Percentiles rank a stretch among this genome's conserved stretches.
Conservation (phyloP, 2,113 vertebrate genomes). For the Toxotes chatareus region DNA sequence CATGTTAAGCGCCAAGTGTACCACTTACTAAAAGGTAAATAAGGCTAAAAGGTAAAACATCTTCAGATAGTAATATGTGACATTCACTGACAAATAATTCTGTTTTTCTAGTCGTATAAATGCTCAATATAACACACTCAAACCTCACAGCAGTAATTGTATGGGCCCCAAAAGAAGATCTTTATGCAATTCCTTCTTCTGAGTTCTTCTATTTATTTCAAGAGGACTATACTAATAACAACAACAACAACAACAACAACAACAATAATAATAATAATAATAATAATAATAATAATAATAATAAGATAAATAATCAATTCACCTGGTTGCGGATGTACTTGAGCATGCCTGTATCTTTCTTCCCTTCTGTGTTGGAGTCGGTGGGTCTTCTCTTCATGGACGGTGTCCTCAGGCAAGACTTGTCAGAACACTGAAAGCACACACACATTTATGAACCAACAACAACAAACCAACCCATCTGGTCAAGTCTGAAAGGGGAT, state of each 20-base stretch:
- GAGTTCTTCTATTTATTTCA: background rate
- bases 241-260: background rate
- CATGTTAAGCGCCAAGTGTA: too few relatives aligned
- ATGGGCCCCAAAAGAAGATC: too few relatives aligned
- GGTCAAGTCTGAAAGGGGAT: background rate
- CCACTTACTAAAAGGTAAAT: too few relatives aligned
- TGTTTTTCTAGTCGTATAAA: too few relatives aligned
- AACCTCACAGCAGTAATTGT: too few relatives aligned
- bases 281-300: too few relatives aligned
- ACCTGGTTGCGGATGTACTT: constrained; percentile 99
- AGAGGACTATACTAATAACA: background rate
- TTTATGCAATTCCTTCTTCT: background rate
- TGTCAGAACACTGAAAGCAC: constrained; percentile 91
- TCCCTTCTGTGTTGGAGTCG: constrained; percentile 92
- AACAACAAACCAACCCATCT: background rate
- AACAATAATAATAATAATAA: too few relatives aligned
- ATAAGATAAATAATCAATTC: background rate
- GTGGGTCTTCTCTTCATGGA: constrained; percentile 95
- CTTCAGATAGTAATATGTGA: too few relatives aligned
- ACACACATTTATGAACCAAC: background rate
- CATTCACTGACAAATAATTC: too few relatives aligned
- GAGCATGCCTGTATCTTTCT: constrained; percentile 97
- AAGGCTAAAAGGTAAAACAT: too few relatives aligned
- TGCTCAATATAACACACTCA: too few relatives aligned
- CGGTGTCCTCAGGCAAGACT: constrained; percentile 95